Conservation (phyloP, 2,113 vertebrate species). For the Scomber colias region DNA sequence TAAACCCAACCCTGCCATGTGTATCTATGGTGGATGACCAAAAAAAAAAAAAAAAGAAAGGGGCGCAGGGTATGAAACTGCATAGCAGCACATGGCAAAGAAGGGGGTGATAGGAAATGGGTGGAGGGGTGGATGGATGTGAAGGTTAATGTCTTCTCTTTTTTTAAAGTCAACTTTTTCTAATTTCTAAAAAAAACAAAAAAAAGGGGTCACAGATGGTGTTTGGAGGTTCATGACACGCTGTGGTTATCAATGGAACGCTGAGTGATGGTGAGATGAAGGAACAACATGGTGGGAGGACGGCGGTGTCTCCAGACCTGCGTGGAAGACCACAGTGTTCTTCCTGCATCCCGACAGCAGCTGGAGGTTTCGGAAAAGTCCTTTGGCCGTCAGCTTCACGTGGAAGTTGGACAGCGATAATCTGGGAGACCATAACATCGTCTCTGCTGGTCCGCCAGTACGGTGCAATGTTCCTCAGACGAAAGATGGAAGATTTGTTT, state of each 20-base stretch:
- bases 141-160: background rate
- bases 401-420: conserved; percentile 95
- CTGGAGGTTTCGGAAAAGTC: conserved; percentile 91
- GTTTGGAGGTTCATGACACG: background rate
- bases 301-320: conserved; percentile 87
- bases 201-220: background rate
- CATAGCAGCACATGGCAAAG: background rate
- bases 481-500: background rate
- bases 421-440: conserved; percentile 94
- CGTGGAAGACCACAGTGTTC: conserved; percentile 90
- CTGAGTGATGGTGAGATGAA: background rate
- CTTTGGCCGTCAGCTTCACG: conserved; percentile 93
- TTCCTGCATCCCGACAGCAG: conserved; percentile 91
- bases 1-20: conserved; percentile 32
- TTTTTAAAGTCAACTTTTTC: background rate
- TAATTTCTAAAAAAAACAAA: no score
- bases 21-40: background rate
- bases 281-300: background rate
- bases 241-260: background rate
- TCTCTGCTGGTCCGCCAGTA: conserved; percentile 4
- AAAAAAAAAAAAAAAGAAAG: no score
- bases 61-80: background rate
- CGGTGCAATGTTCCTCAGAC: background rate
- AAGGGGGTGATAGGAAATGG: background rate
- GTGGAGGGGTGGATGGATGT: background rate